Evolutionary conservation across 2,113 vertebrate species (phyloP), one percentile per base, ranked within the genome.

Genomic region (Scortum barcoo): DNA sequence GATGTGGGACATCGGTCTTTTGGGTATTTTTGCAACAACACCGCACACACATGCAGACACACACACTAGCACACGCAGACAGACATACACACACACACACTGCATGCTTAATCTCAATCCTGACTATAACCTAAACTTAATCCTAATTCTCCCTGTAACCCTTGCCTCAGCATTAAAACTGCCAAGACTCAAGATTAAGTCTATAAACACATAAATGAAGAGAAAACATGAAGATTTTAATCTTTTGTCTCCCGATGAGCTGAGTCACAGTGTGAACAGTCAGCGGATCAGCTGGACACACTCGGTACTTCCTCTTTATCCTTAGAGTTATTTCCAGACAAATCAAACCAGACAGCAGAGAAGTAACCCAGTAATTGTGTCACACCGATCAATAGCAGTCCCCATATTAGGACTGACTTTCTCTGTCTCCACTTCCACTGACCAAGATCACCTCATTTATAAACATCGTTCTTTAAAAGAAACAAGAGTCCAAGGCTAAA

Each of bases 271-370:
- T 1, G 24, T 53, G 36, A 76, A 19, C 33, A 74, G 74, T 76
- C 30, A 53, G 16, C 10, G 11, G 14, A 85, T 63, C 62, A 84
- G 36, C 7, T 1, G 42, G 69, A 13, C 33, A 14, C 0, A 16
- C 67, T 40, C 46, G 24, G 19, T n/a, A 58, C 83, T 67, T 72
- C 2, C 74, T 83, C 72, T 63, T 76, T 38, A 54, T 67, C 73
- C 33, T 66, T n/a, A 10, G 44, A 84, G 54, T 91, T 75, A 81
- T 78, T 71, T 50, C 65, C 44, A 72, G 78, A 78, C 77, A 70
- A 72, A 86, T 88, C 68, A 17, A 68, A 85, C 22, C 72, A 54
- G 75, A 74, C 76, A 86, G 65, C 30, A 58, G 70, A 62, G 56
- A 38, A 40, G 56, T 54, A 30, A 72, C 40, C 13, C 53, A 83